Evolutionary conservation across 2,113 vertebrate species (phyloP).

Genomic region (Gnathochromis pfefferi): DNA sequence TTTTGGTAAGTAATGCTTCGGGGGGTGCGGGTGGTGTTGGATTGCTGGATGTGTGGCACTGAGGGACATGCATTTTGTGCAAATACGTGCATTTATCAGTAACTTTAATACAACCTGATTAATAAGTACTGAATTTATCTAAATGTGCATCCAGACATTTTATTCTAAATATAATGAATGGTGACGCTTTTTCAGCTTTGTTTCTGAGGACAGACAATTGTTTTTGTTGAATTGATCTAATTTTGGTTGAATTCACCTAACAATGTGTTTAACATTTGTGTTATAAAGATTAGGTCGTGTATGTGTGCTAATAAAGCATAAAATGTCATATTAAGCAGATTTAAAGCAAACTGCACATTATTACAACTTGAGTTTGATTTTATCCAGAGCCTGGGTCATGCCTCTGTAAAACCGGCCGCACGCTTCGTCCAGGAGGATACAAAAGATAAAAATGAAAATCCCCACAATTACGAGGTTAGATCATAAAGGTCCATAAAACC

Average conservation of each 20-base stretch:
- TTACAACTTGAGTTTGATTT: background rate
- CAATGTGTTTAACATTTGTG: background rate
- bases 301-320: background rate
- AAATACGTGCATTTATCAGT: background rate
- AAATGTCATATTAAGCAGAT: background rate
- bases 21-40: background rate
- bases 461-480: background rate
- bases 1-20: background rate
- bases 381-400: background rate
- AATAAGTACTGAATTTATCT: background rate
- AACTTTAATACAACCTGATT: background rate
- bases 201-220: background rate
- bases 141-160: background rate
- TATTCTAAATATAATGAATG: background rate
- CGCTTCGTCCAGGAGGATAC: background rate
- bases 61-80: background rate
- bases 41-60: background rate
- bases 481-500: background rate
- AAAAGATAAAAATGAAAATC: background rate
- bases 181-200: background rate
- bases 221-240: background rate
- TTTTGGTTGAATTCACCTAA: background rate
- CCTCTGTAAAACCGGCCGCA: background rate
- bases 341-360: background rate
- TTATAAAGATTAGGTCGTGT: background rate